Evolutionary conservation across 1,140 invertebrate species (phyloP), one percentile per base, ranked within the genome.

Genomic region (Whitmania pigra): DNA sequence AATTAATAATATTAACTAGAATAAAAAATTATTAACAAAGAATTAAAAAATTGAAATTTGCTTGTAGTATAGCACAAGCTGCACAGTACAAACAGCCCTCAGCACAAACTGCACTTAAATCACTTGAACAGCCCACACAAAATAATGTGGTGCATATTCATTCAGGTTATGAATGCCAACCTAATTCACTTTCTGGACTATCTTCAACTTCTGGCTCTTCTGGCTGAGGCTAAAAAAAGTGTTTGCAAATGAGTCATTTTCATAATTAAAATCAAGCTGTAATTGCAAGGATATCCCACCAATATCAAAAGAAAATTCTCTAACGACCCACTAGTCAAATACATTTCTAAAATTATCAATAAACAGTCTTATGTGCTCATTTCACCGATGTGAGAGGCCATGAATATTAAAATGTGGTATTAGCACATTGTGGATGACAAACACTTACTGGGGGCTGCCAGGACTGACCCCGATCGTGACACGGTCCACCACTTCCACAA

Each of bases 101-200:
- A 13, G 43, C 43, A 49, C 9, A 11, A 3, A 6, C 31, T 36
- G 2, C 31, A 36, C 9, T 49, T 5, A 17, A 17, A 49, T 15
- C 43, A 49, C 2, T 36, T 5, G 9, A 49, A 11, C 43, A 49
- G 13, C 43, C 43, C 43, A 49, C 43, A 49, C 43, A 49, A 4
- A 49, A 49, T 49, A 17, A 49, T 13, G 5, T 49, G 11, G 9
- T 31, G 22, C 9, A 68, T 36, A 68, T 31, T 22, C 25, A 31
- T 31, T 29, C 4, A 68, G 20, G 20, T n/a, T 57, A 27, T 22
- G 25, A 15, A 53, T 20, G 71, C 75, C 74, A 69, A 79, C 78
- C 79, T 69, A 79, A 43, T 69, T 79, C 79, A 77, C 78, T 81
- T 55, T 74, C 74, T 15, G 55, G 25, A 57, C 67, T 67, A 22